Base-by-base conservation (phyloP, 2,888 invertebrate species). In the Hedya salicella region DNA sequence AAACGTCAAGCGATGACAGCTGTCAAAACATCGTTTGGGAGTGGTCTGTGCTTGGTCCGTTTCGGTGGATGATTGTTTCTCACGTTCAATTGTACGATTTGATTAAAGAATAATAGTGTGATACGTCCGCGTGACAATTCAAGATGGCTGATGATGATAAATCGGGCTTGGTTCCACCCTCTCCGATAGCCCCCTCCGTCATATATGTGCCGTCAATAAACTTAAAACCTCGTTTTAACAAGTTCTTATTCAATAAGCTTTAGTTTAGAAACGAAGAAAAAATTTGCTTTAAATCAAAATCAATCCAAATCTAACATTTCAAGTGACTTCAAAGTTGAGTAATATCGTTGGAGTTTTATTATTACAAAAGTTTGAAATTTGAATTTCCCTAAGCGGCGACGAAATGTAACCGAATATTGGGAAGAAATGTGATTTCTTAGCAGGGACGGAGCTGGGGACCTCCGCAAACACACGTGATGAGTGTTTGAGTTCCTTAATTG, bases 281-380 rank as follows among this genome's bases (percentile, higher is more conserved):
- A 50, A 50, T 3, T 30, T 11, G 19, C 49, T 57, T 50, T 36
- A 56, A 36, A 65, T 53, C 21, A 48, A 66, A 61, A 61, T 61
- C 60, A 54, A 61, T 40, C 48, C 46, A 16, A 42, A 54, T 19
- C 53, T 40, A 53, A 53, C 17, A 44, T 30, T 62, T 49, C 40
- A 49, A 60, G 40, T 53, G 40, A 61, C 60, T 66, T 60, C 60
- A 49, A 70, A 70, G 67, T 72, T 70, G 68, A 66, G 70, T 70
- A 73, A 72, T 73, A 72, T 67, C 69, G 69, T 70, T 42, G 69
- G 61, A 70, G 68, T 67, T 67, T 70, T 73, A 72, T 73, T 73
- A 73, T 73, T 71, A 68, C 68, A 70, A 73, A 73, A 73, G 71
- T 72, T 63, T 19, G 49, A 50, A 46, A 57, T 65, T 65, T 62